These are phyloP conservation scores for Coelinius sp. DNA, from an alignment of 2,888 invertebrate genomes.

Conservation along the genomic window DNA sequence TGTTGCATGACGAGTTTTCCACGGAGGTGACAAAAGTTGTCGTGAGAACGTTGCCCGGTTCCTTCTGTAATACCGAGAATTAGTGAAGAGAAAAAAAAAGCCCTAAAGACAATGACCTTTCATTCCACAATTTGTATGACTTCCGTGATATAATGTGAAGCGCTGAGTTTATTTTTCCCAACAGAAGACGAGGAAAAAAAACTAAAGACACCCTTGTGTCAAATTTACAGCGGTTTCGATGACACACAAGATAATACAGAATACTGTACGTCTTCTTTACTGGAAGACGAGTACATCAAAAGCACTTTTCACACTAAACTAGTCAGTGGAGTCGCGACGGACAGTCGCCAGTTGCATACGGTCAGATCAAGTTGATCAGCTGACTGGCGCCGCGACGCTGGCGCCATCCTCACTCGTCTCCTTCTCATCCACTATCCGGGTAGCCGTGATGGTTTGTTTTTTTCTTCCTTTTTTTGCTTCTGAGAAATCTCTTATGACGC, in stretches of 20 bases:
- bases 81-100: not conserved
- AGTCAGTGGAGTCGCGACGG: constrained; percentile 31
- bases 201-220: constrained; percentile 19
- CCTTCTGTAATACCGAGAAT: constrained; percentile 16
- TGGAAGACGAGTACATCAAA: constrained; percentile 16
- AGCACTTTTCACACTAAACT: constrained; percentile 33
- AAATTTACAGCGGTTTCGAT: constrained; percentile 19
- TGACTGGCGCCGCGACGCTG: constrained; percentile 39
- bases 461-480: constrained; percentile 18
- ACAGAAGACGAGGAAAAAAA: not conserved
- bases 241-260: constrained; percentile 21
- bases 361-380: constrained; percentile 31
- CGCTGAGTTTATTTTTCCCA: not conserved
- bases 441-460: constrained; percentile 7
- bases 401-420: constrained; percentile 25
- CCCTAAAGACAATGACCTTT: constrained; percentile 20
- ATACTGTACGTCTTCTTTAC: constrained; percentile 18
- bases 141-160: not conserved
- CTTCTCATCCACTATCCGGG: constrained; percentile 17
- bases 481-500: constrained; percentile 24
- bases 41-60: constrained; percentile 42
- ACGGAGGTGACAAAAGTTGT: constrained; percentile 43
- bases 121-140: constrained; percentile 16
- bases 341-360: constrained; percentile 31
- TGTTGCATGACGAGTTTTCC: constrained; percentile 29